phyloP scores from a whole-genome alignment of 2,797 vertebrate genomes.

The Xenops minutus region DNA sequence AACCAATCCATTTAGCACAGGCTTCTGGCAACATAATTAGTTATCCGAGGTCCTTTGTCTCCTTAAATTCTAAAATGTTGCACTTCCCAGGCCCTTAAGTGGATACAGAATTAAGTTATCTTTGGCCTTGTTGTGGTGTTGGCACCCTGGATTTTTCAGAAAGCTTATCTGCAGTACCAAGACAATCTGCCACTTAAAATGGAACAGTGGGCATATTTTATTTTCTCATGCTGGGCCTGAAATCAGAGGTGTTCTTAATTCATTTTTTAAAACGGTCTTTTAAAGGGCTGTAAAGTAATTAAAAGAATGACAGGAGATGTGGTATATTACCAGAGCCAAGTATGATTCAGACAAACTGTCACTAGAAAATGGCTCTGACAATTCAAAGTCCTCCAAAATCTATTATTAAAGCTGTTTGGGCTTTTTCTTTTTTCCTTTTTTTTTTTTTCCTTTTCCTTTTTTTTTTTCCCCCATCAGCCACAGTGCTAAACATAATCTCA shows the following conservation, averaged over 20 bases:
- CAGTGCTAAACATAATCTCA: not conserved
- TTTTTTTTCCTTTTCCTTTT: not conserved
- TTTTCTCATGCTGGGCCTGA: slow-evolving; percentile 1
- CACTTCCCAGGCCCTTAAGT: not conserved
- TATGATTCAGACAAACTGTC: slow-evolving; percentile 32
- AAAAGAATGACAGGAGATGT: slow-evolving; percentile 34
- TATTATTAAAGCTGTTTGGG: slow-evolving; percentile 10
- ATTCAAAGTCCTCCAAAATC: not conserved
- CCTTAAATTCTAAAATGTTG: not conserved
- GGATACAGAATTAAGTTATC: not conserved
- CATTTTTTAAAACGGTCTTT: slow-evolving; percentile 8
- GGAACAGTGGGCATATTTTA: not conserved
- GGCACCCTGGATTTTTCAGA: not conserved
- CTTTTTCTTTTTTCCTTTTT: not conserved
- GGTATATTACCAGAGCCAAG: slow-evolving; percentile 29
- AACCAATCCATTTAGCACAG: not conserved
- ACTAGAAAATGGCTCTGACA: slow-evolving; percentile 6
- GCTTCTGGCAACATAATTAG: not conserved
- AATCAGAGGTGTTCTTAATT: slow-evolving; percentile 38
- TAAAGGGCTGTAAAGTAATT: slow-evolving; percentile 36
- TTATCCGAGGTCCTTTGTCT: not conserved
- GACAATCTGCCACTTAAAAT: not conserved
- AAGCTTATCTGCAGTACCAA: slow-evolving; percentile 4
- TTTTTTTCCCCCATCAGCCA: not conserved
- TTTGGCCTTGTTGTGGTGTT: not conserved